Evolutionary conservation across 2,113 vertebrate species (phyloP).

Genomic region (Garra rufa): DNA sequence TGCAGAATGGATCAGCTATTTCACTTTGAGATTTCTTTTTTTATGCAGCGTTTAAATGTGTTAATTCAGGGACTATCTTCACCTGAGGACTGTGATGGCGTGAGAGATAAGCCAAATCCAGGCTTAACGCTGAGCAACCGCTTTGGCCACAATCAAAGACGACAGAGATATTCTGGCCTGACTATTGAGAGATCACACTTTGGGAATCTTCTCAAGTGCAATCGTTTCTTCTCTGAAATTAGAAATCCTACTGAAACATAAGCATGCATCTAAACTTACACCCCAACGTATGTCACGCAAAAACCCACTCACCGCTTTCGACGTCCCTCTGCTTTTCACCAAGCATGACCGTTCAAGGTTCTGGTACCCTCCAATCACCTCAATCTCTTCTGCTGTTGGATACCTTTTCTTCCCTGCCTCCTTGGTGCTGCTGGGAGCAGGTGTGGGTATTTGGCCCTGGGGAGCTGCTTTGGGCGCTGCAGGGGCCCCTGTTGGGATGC

Average conservation of each 20-base stretch:
- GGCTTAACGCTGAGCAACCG: conserved; percentile 5
- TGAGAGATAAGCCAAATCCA: conserved; percentile 35
- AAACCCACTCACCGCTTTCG: conserved; percentile 80
- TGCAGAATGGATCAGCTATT: not conserved
- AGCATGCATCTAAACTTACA: not conserved
- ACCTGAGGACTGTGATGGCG: conserved; percentile 17
- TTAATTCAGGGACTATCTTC: not conserved
- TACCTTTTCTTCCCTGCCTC: conserved; percentile 81
- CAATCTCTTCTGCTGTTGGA: conserved; percentile 87
- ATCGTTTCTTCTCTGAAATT: not conserved
- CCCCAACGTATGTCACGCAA: too few relatives aligned
- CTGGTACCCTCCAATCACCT: conserved; percentile 90
- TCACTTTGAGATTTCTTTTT: not conserved
- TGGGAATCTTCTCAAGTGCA: not conserved
- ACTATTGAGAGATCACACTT: conserved; percentile 31
- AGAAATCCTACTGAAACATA: not conserved
- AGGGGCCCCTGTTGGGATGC: not conserved
- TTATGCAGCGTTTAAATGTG: not conserved
- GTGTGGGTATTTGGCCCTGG: conserved; percentile 48
- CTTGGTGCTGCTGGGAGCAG: not conserved
- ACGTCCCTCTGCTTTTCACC: conserved; percentile 75
- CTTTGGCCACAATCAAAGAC: conserved; percentile 12
- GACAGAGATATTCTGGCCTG: conserved; percentile 5
- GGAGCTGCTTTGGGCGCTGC: conserved; percentile 7
- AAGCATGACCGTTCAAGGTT: conserved; percentile 85